phyloP scores from a whole-genome alignment of 1,140 invertebrate species.

The Ruditapes philippinarum region DNA sequence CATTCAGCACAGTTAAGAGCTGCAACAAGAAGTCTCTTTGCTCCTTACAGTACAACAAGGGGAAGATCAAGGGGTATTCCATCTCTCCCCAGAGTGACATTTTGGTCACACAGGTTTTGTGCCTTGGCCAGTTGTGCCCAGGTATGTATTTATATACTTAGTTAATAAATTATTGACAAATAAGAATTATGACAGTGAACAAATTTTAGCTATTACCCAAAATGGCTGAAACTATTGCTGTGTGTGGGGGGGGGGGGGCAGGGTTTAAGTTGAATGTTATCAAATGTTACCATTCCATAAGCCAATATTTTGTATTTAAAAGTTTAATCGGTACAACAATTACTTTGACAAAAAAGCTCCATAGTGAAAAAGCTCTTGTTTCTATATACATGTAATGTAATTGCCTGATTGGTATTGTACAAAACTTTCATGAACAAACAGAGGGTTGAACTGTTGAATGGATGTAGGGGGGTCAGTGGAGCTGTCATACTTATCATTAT shows the following conservation, averaged over 20 bases:
- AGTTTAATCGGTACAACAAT: too few species aligned
- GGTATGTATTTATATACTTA: slow-evolving; percentile 40
- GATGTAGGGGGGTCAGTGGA: background rate
- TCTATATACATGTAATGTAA: slow-evolving; percentile 15
- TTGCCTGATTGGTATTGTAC: slow-evolving; percentile 5
- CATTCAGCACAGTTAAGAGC: slow-evolving; percentile 22
- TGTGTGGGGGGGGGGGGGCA: too few species aligned
- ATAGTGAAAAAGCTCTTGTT: slow-evolving; percentile 15
- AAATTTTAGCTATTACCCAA: slow-evolving; percentile 17
- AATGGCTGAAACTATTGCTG: slow-evolving; percentile 11
- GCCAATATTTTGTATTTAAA: slow-evolving; percentile 6
- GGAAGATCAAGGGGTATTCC: slow-evolving; percentile 18
- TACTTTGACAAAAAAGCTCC: slow-evolving; percentile 14
- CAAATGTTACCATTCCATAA: slow-evolving; percentile 16
- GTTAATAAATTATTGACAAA: too few species aligned
- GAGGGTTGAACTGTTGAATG: background rate
- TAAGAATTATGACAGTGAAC: slow-evolving; percentile 12
- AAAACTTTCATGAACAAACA: slow-evolving; percentile 19
- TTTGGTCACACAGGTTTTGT: slow-evolving; percentile 44
- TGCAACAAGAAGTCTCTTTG: slow-evolving; percentile 25
- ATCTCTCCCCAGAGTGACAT: slow-evolving; percentile 21
- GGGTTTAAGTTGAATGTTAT: background rate
- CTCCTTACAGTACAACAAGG: slow-evolving; percentile 30
- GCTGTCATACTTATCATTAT: slow-evolving; percentile 11
- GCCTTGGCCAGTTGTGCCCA: slow-evolving; percentile 16